Evolutionary conservation across 2,888 invertebrate genomes (phyloP), one percentile per base, ranked within the genome.

Genomic region (Chloromyia formosa): DNA sequence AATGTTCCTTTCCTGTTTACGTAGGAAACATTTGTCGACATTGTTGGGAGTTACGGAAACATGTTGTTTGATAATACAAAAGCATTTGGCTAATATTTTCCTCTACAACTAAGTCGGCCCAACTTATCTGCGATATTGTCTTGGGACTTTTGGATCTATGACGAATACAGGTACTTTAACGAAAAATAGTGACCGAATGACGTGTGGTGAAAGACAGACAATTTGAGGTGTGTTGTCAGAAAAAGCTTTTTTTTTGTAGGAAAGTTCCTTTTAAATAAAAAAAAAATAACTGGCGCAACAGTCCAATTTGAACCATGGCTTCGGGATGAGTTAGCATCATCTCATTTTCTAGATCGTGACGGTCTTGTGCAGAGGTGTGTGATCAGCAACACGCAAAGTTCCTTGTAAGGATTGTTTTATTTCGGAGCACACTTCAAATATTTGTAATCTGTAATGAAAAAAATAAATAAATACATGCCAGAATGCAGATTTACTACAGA

Each of bases 71-170:
- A 35, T 16, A 54, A 56, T 27, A 69, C 69, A 69, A 69, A 35
- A 69, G 69, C 69, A 69, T 69, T 69, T 56, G 35, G 54, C 69
- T 54, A 54, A 54, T 54, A 69, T 69, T 69, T 69, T 69, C 18
- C 27, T 54, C 54, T 23, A 54, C 23, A 18, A 60, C 22, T 12
- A 49, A n/a, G 42, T 42, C 42, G 40, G 35, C 62, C 62, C 27
- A 35, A 56, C 42, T 18, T 14, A 42, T 42, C 42, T 64, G 35
- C 42, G 49, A 10, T 42, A 42, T 64, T 64, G 40, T 64, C 62
- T 64, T 64, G 9, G 27, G 27, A 42, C 42, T 18, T 64, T 64
- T 16, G 62, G 40, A 42, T 64, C 62, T 18, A 42, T 42, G 56
- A 20, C 4, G 20, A 18, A 20, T 56, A 18, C 56, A 56, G 5